Percentiles rank a stretch among this genome's conserved stretches.
Evolutionary conservation across 2,113 vertebrate species (phyloP).

Genomic region (Cheilinus undulatus): DNA sequence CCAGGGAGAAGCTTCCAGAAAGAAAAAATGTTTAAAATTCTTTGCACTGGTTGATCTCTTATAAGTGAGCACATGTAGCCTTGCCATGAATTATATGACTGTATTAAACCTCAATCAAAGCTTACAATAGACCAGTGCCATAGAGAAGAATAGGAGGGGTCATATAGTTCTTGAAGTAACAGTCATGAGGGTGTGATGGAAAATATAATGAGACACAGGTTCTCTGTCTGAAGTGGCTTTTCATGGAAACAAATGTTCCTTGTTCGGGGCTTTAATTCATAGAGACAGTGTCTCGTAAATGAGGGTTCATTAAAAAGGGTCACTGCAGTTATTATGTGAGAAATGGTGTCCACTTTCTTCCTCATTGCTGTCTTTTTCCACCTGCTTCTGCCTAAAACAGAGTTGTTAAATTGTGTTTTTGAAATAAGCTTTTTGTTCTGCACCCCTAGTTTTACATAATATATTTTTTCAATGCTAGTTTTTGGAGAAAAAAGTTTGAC

Average conservation of each 20-base stretch:
- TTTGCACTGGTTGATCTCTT: neutral
- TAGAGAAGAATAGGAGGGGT: neutral
- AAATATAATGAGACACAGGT: slow-evolving; percentile 2
- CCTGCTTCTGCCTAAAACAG: neutral
- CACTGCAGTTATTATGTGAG: neutral
- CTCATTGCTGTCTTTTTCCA: neutral
- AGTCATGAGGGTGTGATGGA: slow-evolving; percentile 3
- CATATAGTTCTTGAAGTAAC: neutral
- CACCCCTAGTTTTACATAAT: too few species aligned
- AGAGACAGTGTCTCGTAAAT: slow-evolving; percentile 6
- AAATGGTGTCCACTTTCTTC: fast-evolving
- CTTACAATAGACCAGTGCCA: neutral
- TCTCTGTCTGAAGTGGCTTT: neutral
- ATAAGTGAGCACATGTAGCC: neutral
- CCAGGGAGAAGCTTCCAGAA: slow-evolving; percentile 5
- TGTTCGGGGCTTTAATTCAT: slow-evolving; percentile 8
- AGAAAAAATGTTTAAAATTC: neutral
- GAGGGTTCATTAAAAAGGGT: slow-evolving; percentile 4
- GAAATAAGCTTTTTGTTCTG: too few species aligned
- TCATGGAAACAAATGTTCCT: slow-evolving; percentile 9
- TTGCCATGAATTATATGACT: neutral
- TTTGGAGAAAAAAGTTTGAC: too few species aligned
- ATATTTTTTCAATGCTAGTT: too few species aligned
- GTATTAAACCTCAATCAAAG: neutral
- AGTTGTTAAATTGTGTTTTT: too few species aligned